Conservation (phyloP, 2,797 vertebrate species). For the Melopsittacus undulatus region DNA sequence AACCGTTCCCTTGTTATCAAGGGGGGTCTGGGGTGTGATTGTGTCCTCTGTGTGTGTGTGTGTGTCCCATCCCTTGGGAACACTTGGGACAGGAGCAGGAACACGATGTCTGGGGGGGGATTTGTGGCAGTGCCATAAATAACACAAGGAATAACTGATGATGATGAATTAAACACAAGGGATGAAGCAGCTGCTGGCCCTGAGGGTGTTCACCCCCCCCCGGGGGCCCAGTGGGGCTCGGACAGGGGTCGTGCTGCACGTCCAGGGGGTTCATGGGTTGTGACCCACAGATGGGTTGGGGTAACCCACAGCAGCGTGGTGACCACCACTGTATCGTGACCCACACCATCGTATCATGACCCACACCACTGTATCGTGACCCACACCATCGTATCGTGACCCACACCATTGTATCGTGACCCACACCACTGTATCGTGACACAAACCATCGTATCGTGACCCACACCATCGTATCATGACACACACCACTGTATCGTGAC, state of each 20-base stretch:
- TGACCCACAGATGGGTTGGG: neutral
- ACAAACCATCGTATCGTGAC: too few species aligned
- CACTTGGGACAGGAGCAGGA: neutral
- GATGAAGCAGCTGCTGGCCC: neutral
- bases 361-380: neutral
- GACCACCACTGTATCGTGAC: rapidly evolving
- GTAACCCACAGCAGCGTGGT: too few species aligned
- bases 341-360: too few species aligned
- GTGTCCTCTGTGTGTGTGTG: neutral
- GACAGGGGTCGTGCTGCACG: neutral
- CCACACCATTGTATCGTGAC: neutral
- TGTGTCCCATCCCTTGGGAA: neutral
- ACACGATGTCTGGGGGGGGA: neutral
- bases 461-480: too few species aligned
- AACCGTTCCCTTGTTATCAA: neutral
- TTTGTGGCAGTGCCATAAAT: neutral
- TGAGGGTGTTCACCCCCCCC: neutral
- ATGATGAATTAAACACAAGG: neutral
- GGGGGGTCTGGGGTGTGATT: too few species aligned
- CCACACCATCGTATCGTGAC: neutral
- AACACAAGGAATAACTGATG: neutral
- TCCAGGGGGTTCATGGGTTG: rapidly evolving
- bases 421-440: neutral
- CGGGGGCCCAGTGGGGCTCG: neutral
- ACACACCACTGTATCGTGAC: too few species aligned